phyloP scores from a whole-genome alignment of 2,113 vertebrate species.

The Atherinomorus stipes region DNA sequence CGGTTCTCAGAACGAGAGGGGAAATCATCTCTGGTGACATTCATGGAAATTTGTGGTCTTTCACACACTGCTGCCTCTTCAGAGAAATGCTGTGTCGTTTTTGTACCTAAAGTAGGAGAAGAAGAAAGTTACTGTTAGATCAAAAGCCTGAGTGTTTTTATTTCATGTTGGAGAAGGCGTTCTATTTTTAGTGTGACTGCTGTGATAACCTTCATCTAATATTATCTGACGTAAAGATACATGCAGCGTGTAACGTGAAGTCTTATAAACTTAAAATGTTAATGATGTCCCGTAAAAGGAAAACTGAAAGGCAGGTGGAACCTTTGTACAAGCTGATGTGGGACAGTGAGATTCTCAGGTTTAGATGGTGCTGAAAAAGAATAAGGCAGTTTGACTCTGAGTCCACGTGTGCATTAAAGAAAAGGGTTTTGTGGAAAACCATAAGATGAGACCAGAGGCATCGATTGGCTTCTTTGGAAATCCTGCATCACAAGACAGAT shows the following conservation, averaged over 20 bases:
- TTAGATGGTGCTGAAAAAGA: slow-evolving; percentile 12
- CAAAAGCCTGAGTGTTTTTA: slow-evolving; percentile 16
- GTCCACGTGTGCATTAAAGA: background rate
- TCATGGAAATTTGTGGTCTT: slow-evolving; percentile 60
- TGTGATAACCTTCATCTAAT: slow-evolving; percentile 18
- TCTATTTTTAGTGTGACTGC: slow-evolving; percentile 45
- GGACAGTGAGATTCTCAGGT: background rate
- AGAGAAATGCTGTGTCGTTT: slow-evolving; percentile 43
- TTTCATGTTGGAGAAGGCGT: slow-evolving; percentile 14
- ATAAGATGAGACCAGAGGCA: background rate
- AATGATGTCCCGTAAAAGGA: no score
- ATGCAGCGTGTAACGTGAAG: background rate
- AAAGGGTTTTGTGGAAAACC: slow-evolving; percentile 3
- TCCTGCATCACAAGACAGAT: background rate
- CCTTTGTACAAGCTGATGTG: background rate
- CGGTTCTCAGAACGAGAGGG: slow-evolving; percentile 58
- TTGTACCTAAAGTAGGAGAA: slow-evolving; percentile 8
- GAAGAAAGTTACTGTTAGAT: slow-evolving; percentile 30
- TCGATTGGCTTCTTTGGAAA: background rate
- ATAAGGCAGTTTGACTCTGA: slow-evolving; percentile 3
- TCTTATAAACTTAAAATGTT: no score
- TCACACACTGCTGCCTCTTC: slow-evolving; percentile 16
- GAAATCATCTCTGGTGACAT: slow-evolving; percentile 48
- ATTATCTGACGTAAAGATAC: slow-evolving; percentile 33
- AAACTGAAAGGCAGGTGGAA: background rate